Conservation (phyloP, 2,888 invertebrate species). For the Eristalis arbustorum region DNA sequence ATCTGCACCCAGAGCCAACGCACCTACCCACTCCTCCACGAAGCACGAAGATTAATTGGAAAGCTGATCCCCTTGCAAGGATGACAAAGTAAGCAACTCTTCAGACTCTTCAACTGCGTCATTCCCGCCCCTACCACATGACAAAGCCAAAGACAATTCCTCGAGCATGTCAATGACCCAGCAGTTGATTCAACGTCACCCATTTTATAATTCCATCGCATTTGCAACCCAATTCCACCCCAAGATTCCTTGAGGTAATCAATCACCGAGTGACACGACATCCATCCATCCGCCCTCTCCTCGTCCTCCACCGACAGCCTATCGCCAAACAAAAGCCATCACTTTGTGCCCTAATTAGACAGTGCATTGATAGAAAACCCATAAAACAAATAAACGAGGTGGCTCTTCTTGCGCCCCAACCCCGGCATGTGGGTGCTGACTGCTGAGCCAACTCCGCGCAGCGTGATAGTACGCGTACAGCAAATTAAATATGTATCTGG, state of each 20-base stretch:
- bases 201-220: not conserved
- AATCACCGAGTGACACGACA: not conserved
- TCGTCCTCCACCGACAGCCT: not conserved
- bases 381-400: constrained; percentile 39
- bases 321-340: constrained; percentile 7
- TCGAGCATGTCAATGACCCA: not conserved
- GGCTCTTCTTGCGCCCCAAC: not conserved
- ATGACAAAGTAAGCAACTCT: too few species aligned
- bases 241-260: not conserved
- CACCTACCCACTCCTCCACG: too few species aligned
- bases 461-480: constrained; percentile 27
- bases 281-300: not conserved
- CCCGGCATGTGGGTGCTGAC: constrained; percentile 21
- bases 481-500: constrained; percentile 61
- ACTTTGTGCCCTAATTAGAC: constrained; percentile 7
- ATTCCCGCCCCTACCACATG: too few species aligned
- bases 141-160: not conserved
- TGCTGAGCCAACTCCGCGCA: constrained; percentile 2
- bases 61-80: too few species aligned
- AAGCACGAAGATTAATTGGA: too few species aligned
- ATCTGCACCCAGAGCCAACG: too few species aligned
- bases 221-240: not conserved
- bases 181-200: not conserved
- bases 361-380: constrained; percentile 43
- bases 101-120: too few species aligned